These are phyloP conservation scores for Agrochola lota DNA, from an alignment of 2,888 invertebrate genomes.

Conservation along the genomic window DNA sequence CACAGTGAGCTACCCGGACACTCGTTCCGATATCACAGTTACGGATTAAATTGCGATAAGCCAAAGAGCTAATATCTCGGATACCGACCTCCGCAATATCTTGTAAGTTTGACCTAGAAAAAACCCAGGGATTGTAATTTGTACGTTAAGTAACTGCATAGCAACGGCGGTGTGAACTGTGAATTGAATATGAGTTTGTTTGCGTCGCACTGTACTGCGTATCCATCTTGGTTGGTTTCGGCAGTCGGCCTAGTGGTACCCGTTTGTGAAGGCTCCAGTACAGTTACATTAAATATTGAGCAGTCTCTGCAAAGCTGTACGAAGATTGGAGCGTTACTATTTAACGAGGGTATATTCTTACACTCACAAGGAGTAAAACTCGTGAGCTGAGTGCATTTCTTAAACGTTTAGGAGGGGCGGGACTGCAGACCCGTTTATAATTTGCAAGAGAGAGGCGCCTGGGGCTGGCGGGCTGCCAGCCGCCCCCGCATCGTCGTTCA, in stretches of 20 bases:
- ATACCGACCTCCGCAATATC: neutral
- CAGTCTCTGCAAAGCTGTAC: slow-evolving; percentile 21
- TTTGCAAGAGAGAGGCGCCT: slow-evolving; percentile 39
- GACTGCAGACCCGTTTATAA: slow-evolving; percentile 48
- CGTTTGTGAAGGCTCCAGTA: slow-evolving; percentile 25
- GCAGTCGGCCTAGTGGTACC: slow-evolving; percentile 7
- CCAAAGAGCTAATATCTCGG: neutral
- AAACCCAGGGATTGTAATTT: neutral
- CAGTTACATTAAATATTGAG: slow-evolving; percentile 39
- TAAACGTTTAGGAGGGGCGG: slow-evolving; percentile 45
- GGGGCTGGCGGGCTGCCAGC: slow-evolving; percentile 22
- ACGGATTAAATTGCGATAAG: neutral
- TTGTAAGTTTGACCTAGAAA: slow-evolving; percentile 5
- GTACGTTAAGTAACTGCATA: neutral
- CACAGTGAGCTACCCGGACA: neutral
- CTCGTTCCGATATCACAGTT: no score
- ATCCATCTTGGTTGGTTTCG: neutral
- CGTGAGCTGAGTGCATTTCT: slow-evolving; percentile 55
- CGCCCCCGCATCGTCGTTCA: neutral
- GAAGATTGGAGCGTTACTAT: slow-evolving; percentile 37
- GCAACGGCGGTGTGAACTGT: neutral
- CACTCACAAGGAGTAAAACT: slow-evolving; percentile 40
- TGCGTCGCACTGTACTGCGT: neutral
- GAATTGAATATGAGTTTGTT: neutral
- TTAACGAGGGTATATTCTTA: slow-evolving; percentile 32